phyloP scores from a whole-genome alignment of 2,113 vertebrate species.

The Stomatorhinus ivindoensis region DNA sequence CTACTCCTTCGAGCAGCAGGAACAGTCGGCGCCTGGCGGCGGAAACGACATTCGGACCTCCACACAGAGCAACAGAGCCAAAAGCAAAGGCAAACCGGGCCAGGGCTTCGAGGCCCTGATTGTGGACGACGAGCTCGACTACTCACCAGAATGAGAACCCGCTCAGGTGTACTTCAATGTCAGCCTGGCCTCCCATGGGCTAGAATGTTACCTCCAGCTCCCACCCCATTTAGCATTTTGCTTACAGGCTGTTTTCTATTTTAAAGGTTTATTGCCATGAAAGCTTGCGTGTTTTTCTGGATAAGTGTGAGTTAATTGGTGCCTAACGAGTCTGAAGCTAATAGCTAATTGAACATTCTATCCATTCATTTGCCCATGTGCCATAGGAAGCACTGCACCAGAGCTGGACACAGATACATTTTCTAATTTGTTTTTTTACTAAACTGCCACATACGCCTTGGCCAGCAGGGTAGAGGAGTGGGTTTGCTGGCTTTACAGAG shows the following conservation, averaged over 20 bases:
- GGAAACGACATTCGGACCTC: slow-evolving; percentile 63
- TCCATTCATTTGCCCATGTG: not conserved
- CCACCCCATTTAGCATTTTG: not conserved
- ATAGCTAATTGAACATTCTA: not conserved
- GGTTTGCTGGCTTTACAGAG: not conserved
- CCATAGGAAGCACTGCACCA: not conserved
- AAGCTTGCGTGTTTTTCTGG: not conserved
- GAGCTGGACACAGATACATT: not conserved
- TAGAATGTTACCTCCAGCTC: slow-evolving; percentile 48
- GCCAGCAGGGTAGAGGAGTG: not conserved
- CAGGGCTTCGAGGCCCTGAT: slow-evolving; percentile 69
- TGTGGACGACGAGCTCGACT: slow-evolving; percentile 74
- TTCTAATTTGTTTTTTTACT: not conserved
- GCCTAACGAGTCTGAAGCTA: not conserved
- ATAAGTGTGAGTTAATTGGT: not conserved
- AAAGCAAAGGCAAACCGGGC: slow-evolving; percentile 74
- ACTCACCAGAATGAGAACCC: slow-evolving; percentile 62
- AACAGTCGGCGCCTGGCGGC: slow-evolving; percentile 27
- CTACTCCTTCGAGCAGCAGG: slow-evolving; percentile 61
- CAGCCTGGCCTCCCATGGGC: slow-evolving; percentile 58
- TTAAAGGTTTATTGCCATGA: not conserved
- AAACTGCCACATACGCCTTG: too few species aligned
- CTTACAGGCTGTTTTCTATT: not conserved
- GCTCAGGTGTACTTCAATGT: slow-evolving; percentile 17
- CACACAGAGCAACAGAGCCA: slow-evolving; percentile 59